These are phyloP conservation scores for Anorthoa munda DNA, from an alignment of 2,888 invertebrate genomes.

Conservation along the genomic window DNA sequence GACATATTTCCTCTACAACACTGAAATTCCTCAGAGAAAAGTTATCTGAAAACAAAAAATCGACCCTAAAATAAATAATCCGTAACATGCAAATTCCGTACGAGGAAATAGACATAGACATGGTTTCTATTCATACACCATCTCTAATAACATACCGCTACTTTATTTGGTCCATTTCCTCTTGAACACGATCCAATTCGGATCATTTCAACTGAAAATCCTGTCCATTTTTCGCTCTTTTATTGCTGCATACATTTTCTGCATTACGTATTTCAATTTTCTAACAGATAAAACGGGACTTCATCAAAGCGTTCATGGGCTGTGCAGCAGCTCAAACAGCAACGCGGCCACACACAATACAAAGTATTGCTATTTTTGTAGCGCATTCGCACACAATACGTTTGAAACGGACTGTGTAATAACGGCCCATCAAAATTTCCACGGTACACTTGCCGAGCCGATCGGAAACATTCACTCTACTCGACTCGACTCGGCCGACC, in stretches of 20 bases:
- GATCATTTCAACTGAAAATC: conserved; percentile 42
- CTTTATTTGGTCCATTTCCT: conserved; percentile 44
- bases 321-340: conserved; percentile 59
- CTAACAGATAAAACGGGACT: conserved; percentile 64
- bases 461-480: conserved; percentile 84
- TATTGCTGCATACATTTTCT: conserved; percentile 50
- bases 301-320: conserved; percentile 64
- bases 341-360: conserved; percentile 67
- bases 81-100: not conserved
- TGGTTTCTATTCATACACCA: not conserved
- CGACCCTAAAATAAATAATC: not conserved
- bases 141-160: conserved; percentile 17
- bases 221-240: conserved; percentile 46
- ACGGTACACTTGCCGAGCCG: conserved; percentile 84
- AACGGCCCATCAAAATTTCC: conserved; percentile 87
- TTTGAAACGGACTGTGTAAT: conserved; percentile 88
- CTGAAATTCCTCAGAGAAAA: no score
- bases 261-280: conserved; percentile 60
- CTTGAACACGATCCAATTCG: conserved; percentile 41
- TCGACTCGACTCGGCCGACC: conserved; percentile 65
- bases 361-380: conserved; percentile 77
- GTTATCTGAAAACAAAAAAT: no score
- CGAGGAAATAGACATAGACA: conserved; percentile 6
- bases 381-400: conserved; percentile 83
- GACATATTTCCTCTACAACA: no score